Percentiles rank a stretch among this genome's conserved stretches.
Conservation (phyloP, 30 jellyfish, hydroid and myxozoan genomes). For the Turritopsis dohrnii region DNA sequence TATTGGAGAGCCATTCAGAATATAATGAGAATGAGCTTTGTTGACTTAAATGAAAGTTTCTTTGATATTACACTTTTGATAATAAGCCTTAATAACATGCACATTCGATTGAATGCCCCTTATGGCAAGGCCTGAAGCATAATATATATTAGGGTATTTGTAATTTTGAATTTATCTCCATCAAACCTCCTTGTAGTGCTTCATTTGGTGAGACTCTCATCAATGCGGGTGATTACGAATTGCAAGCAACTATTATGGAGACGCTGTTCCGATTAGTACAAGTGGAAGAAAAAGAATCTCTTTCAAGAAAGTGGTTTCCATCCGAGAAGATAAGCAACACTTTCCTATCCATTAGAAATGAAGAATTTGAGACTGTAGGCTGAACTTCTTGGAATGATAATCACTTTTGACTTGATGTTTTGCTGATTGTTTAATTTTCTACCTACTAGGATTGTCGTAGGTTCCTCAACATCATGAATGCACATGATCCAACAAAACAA, state of each 20-base stretch:
- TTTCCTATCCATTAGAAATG: slow-evolving; percentile 33
- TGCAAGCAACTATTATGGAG: slow-evolving; percentile 53
- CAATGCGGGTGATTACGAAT: slow-evolving; percentile 39
- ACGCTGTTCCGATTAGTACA: slow-evolving; percentile 34
- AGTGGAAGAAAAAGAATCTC: slow-evolving; percentile 9
- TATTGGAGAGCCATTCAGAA: too few species aligned
- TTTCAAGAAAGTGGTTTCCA: slow-evolving; percentile 26
- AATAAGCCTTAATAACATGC: too few species aligned
- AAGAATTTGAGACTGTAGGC: slow-evolving; percentile 48
- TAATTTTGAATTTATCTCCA: not conserved
- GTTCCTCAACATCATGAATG: slow-evolving; percentile 6
- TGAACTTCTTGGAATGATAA: not conserved
- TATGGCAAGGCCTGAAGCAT: too few species aligned
- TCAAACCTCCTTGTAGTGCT: not conserved
- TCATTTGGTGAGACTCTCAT: slow-evolving; percentile 14
- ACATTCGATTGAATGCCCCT: too few species aligned
- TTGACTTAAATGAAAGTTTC: too few species aligned
- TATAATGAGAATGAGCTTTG: too few species aligned
- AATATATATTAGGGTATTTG: too few species aligned
- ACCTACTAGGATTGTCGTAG: slow-evolving; percentile 28
- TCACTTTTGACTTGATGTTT: not conserved
- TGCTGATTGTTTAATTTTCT: not conserved
- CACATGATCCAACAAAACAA: not conserved
- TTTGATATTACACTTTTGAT: too few species aligned
- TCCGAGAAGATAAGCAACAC: not conserved